Base-by-base conservation (phyloP, 2,113 vertebrate genomes). In the Typhlomys cinereus region DNA sequence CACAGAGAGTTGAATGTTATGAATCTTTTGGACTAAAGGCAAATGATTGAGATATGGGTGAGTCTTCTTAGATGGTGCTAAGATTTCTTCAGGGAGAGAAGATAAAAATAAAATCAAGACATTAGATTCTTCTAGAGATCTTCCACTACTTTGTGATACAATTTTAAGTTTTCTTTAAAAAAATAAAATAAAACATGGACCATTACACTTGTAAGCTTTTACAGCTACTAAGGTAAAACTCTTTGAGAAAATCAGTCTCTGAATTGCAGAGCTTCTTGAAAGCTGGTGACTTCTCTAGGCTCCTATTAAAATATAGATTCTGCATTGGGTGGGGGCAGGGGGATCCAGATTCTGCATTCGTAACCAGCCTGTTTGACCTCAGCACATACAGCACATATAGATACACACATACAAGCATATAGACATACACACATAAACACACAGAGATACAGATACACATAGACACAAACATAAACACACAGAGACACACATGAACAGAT, bases 231-330 rank as follows among this genome's bases (percentile, higher is more conserved):
- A 50, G 36, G 52, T 88, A 61, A 78, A 23, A 39, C 39, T 73
- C 9, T 36, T 39, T 64, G 80, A 31, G 83, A 80, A n/a, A 93
- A 83, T n/a, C 34, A 21, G 1, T 41, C 74, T 52, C 52, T 62
- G 64, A 82, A 78, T 73, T 41, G 75, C 13, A 79, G 57, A 85
- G 46, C 64, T 66, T 31, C 66, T 71, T 34, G 21, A 67, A 81
- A 79, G 70, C 39, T 90, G 46, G 31, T 41, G 34, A 44, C 21
- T 86, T 74, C 70, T 48, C 36, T 1, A 12, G 46, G 27, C n/a
- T 48, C 85, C 92, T n/a, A 54, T 95, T 93, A 92, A 94, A 61
- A 96, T 71, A 82, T 64, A 92, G 93, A 88, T 95, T 61, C 18
- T 66, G 78, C 48, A n/a, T 81, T 12, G 1, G n/a, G 69, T 41